Percentiles rank a stretch among this genome's conserved stretches.
Conservation (phyloP, 2,888 invertebrate species). For the Liodrosophila aerea region DNA sequence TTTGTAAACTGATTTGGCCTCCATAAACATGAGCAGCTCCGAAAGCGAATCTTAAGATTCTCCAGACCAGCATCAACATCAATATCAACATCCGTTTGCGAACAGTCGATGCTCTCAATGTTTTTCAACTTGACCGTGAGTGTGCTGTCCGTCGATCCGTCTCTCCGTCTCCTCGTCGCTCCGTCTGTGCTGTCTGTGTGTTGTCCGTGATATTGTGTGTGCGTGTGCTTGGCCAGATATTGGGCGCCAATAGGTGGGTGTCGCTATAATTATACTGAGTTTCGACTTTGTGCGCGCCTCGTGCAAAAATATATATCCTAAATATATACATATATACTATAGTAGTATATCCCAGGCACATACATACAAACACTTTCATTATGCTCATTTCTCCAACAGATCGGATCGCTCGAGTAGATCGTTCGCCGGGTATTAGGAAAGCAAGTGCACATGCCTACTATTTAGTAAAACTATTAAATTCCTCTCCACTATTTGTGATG, state of each 20-base stretch:
- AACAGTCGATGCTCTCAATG: constrained; percentile 61
- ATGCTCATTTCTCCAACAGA: constrained; percentile 14
- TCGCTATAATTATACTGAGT: constrained; percentile 73
- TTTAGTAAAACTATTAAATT: not conserved
- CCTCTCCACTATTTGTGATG: too few species aligned
- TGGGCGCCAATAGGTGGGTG: constrained; percentile 79
- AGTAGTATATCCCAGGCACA: not conserved
- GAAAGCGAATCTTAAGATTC: not conserved
- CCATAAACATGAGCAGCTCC: constrained; percentile 43
- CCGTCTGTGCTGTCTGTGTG: not conserved
- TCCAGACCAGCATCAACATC: constrained; percentile 1
- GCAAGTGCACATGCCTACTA: not conserved
- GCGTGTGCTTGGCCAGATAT: constrained; percentile 50
- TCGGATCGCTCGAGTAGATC: constrained; percentile 25
- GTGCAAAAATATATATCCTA: constrained; percentile 63
- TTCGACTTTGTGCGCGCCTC: constrained; percentile 78
- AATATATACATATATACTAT: constrained; percentile 18
- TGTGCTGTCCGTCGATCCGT: constrained; percentile 33
- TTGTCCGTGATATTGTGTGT: constrained; percentile 56
- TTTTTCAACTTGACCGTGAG: constrained; percentile 77
- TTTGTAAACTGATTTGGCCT: constrained; percentile 38
- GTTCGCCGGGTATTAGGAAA: constrained; percentile 7
- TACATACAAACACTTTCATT: constrained; percentile 11
- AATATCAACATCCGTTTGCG: constrained; percentile 37
- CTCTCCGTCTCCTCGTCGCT: constrained; percentile 22